Evolutionary conservation across 1,140 invertebrate genomes (phyloP), one percentile per base, ranked within the genome.

Genomic region (Ctenoplectra terminalis): DNA sequence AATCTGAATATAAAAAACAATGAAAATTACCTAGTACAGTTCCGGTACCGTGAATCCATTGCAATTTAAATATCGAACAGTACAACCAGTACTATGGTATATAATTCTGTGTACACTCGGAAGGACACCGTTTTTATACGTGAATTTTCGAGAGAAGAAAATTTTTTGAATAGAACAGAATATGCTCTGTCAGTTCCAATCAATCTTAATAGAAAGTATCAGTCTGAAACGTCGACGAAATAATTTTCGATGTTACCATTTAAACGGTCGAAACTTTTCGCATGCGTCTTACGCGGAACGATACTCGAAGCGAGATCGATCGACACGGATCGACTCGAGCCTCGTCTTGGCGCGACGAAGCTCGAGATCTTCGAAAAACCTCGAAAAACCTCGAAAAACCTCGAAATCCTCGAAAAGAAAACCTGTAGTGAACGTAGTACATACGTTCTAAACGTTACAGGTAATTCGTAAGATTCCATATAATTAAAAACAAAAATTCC

Each of bases 251-350:
- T 52, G 73, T 52, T 20, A 52, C 73, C 23, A 29, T 9, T 17
- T 9, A 66, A 76, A 76, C n/a, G 34, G 8, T 64, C 48, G 52
- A 70, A 52, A 46, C 7, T 26, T 54, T 31, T 63, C 58, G 58
- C 52, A n/a, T 37, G 60, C 46, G 60, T 60, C 31, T 37, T 37
- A 43, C 48, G 34, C 20, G 34, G 50, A 52, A 76, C 34, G 17
- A 20, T 52, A 26, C 8, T 43, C 63, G 40, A 77, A 40, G 37
- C 63, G 63, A 46, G 50, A 77, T 77, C 63, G 74, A 77, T 77
- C 50, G 75, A 75, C 48, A 61, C 11, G 20, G 20, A 34, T 9
- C n/a, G n/a, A n/a, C n/a, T n/a, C n/a, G n/a, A n/a, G n/a, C n/a
- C n/a, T n/a, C n/a, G n/a, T n/a, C n/a, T n/a, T n/a, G n/a, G n/a